Percentiles rank a stretch among this genome's conserved stretches.
Evolutionary conservation across 2,113 vertebrate species (phyloP).

Genomic region (Craseonycteris thonglongyai): DNA sequence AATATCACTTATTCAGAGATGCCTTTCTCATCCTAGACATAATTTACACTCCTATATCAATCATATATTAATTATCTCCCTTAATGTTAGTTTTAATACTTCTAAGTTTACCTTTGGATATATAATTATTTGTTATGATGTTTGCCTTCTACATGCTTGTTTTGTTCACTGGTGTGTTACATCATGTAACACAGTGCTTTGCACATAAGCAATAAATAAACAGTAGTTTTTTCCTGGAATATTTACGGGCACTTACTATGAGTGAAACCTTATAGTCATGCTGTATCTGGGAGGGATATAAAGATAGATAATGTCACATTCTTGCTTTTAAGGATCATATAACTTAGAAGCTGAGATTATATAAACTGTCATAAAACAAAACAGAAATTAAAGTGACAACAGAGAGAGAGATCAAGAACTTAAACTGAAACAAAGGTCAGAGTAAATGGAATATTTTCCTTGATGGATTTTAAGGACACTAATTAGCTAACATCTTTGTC

Average conservation of each 20-base stretch:
- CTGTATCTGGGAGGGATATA: not conserved
- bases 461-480: not conserved
- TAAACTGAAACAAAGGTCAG: conserved; percentile 25
- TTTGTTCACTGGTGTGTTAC: not conserved
- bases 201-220: not conserved
- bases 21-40: not conserved
- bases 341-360: not conserved
- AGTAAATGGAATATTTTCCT: not conserved
- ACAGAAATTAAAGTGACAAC: not conserved
- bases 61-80: not conserved
- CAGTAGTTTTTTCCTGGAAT: not conserved
- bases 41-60: not conserved
- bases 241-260: not conserved
- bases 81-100: not conserved
- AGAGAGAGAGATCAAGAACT: not conserved
- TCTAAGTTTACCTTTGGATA: not conserved
- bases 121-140: not conserved
- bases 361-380: not conserved
- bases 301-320: not conserved
- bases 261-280: not conserved
- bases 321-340: not conserved
- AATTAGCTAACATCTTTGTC: not conserved
- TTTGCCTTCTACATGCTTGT: not conserved
- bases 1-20: not conserved
- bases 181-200: not conserved